A percentile compares a stretch with the other conserved stretches of the same genome.
Evolutionary conservation across 2,113 vertebrate species (phyloP).

Genomic region (Paralichthys olivaceus): DNA sequence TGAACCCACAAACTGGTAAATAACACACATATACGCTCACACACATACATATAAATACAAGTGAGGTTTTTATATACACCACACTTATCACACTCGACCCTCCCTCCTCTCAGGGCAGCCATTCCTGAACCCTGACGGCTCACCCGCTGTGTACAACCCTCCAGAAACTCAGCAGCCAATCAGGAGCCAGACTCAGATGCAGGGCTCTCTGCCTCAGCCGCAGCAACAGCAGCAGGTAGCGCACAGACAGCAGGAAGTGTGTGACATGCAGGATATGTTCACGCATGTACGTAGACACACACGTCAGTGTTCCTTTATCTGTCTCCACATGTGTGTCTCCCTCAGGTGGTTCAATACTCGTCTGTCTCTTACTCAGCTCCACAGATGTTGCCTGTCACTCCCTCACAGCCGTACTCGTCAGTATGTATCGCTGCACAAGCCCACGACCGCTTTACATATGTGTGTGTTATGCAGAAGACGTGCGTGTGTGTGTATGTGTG

Average conservation of each 20-base stretch:
- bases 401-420: slow-evolving; percentile 89
- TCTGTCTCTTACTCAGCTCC: slow-evolving; percentile 90
- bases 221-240: slow-evolving; percentile 89
- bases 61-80: not conserved
- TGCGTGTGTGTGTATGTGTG: not conserved
- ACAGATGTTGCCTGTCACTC: slow-evolving; percentile 89
- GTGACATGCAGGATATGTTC: not conserved
- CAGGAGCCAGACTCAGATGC: slow-evolving; percentile 84
- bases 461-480: slow-evolving; percentile 10
- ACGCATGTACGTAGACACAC: not conserved
- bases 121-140: slow-evolving; percentile 95
- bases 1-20: slow-evolving; percentile 94
- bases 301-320: slow-evolving; percentile 44
- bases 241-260: not conserved
- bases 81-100: slow-evolving; percentile 15
- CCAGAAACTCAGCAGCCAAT: slow-evolving; percentile 87
- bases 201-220: slow-evolving; percentile 68
- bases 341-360: slow-evolving; percentile 87
- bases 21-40: slow-evolving; percentile 15
- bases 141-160: slow-evolving; percentile 93
- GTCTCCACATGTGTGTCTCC: slow-evolving; percentile 54
- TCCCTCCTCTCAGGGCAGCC: slow-evolving; percentile 88
- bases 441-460: not conserved
- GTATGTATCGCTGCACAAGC: slow-evolving; percentile 76
- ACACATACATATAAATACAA: not conserved